These are phyloP conservation scores for Limnephilus rhombicus DNA, from an alignment of 2,888 invertebrate species.

Conservation along the genomic window DNA sequence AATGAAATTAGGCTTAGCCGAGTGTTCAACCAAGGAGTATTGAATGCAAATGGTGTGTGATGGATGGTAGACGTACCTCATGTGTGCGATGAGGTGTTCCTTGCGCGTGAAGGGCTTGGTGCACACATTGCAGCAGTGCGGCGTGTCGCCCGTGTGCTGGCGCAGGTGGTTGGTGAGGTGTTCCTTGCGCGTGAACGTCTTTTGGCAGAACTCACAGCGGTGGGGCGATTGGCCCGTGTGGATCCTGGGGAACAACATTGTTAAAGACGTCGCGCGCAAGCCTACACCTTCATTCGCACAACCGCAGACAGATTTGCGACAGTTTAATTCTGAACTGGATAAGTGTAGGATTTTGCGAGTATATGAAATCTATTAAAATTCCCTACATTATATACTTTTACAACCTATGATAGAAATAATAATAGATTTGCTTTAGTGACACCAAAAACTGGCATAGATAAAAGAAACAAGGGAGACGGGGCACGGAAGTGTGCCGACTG, in stretches of 20 bases:
- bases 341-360: neutral
- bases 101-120: conserved; percentile 86
- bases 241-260: conserved; percentile 89
- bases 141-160: conserved; percentile 85
- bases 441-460: too few relatives aligned
- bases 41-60: neutral
- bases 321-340: conserved; percentile 70
- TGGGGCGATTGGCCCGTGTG: conserved; percentile 94
- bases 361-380: too few relatives aligned
- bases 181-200: conserved; percentile 91
- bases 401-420: too few relatives aligned
- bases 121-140: conserved; percentile 86
- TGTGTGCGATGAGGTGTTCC: conserved; percentile 86
- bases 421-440: too few relatives aligned
- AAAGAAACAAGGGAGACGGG: too few relatives aligned
- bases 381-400: too few relatives aligned
- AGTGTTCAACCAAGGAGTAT: neutral
- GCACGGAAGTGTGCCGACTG: too few relatives aligned
- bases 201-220: conserved; percentile 90
- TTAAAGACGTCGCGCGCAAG: conserved; percentile 85
- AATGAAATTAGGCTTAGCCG: too few relatives aligned
- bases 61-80: conserved; percentile 76
- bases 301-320: conserved; percentile 84
- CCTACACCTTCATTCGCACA: neutral
- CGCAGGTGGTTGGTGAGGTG: conserved; percentile 85